A percentile compares a stretch with the other conserved stretches of the same genome.
Conservation (phyloP, 2,888 invertebrate genomes). For the Drosophila buzzatii region DNA sequence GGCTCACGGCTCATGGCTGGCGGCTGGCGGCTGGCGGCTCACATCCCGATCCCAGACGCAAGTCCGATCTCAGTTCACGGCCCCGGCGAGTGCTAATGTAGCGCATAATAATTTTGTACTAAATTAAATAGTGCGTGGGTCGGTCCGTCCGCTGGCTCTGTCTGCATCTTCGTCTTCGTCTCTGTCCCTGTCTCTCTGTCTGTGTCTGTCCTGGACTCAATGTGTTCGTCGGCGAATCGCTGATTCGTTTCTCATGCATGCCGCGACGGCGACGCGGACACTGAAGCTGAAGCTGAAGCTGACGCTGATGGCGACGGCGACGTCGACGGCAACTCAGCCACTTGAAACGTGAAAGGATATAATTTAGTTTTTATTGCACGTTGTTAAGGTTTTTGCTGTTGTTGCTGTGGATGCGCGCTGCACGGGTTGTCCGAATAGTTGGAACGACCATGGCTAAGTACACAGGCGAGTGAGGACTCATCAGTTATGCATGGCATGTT, state of each 20-base stretch:
- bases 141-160: slow-evolving; percentile 33
- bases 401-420: slow-evolving; percentile 9
- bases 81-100: slow-evolving; percentile 74
- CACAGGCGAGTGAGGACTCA: slow-evolving; percentile 45
- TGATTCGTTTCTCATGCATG: slow-evolving; percentile 47
- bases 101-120: slow-evolving; percentile 82
- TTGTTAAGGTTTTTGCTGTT: slow-evolving; percentile 46
- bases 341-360: slow-evolving; percentile 79
- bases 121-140: slow-evolving; percentile 82
- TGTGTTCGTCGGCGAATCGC: slow-evolving; percentile 60
- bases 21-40: slow-evolving; percentile 9
- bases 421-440: slow-evolving; percentile 14
- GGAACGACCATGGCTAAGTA: slow-evolving; percentile 1
- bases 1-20: neutral
- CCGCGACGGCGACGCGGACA: slow-evolving; percentile 36
- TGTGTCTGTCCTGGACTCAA: slow-evolving; percentile 44
- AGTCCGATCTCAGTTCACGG: slow-evolving; percentile 9
- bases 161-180: neutral
- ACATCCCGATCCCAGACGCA: slow-evolving; percentile 8
- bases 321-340: slow-evolving; percentile 51
- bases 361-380: slow-evolving; percentile 80
- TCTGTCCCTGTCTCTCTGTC: slow-evolving; percentile 2
- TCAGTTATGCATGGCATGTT: slow-evolving; percentile 75
- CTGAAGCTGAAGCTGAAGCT: no score
- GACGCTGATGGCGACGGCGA: slow-evolving; percentile 34